Conservation (phyloP, 2,797 vertebrate genomes). For the Margarornis squamiger region DNA sequence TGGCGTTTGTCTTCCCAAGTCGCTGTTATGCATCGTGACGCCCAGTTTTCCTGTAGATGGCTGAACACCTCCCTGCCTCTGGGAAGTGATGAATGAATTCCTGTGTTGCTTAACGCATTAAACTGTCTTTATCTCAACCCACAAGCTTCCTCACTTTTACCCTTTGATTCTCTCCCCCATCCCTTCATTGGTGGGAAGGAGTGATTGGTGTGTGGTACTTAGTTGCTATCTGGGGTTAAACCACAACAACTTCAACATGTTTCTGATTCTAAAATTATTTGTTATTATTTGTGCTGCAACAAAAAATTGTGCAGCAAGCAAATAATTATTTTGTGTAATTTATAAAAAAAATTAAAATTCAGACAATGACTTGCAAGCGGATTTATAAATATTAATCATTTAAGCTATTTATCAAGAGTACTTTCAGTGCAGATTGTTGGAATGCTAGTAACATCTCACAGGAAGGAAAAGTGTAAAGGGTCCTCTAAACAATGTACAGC, state of each 20-base stretch:
- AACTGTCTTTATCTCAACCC: neutral
- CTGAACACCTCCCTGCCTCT: neutral
- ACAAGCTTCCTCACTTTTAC: neutral
- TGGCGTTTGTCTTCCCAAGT: neutral
- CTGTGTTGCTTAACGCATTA: neutral
- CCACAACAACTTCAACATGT: accelerated
- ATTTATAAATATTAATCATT: neutral
- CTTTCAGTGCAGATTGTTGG: neutral
- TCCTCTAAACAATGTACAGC: neutral
- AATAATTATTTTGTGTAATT: neutral
- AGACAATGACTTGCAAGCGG: neutral
- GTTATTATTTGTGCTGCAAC: neutral
- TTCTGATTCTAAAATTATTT: neutral
- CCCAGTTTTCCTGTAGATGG: neutral
- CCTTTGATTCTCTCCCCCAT: neutral
- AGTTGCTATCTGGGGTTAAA: neutral
- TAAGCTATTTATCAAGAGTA: neutral
- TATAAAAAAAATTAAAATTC: neutral
- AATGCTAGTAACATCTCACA: neutral
- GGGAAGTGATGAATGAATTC: neutral
- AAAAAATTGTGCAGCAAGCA: neutral
- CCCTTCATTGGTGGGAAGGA: neutral
- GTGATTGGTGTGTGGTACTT: accelerated
- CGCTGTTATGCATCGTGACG: neutral
- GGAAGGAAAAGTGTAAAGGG: neutral